Base-by-base conservation (phyloP, 2,113 vertebrate genomes). In the Brachyhypopomus gauderio region DNA sequence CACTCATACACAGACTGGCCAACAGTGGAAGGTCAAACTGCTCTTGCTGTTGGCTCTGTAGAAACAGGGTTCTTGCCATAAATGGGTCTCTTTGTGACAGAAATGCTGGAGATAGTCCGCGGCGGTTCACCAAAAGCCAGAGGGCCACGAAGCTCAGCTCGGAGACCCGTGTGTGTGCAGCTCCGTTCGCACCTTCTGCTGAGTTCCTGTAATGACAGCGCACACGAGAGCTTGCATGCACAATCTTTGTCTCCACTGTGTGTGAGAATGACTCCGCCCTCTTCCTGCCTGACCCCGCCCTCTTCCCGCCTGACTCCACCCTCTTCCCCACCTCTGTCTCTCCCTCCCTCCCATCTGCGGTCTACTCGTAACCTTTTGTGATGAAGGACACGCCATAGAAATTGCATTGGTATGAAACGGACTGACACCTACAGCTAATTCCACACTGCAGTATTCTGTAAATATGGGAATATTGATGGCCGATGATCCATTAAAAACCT, bases 341-440 rank as follows among this genome's bases (percentile, higher is more conserved):
- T 48, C 52, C 27, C 38, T 63, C 55, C 22, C 66, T 63, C 66
- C 12, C 19, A 0, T 58, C 30, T 30, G 17, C 30, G 9, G n/a
- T 73, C 76, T 59, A 55, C 58, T 74, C 56, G 20, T 72, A 52
- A 67, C 55, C 52, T 52, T 9, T 25, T 30, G 60, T 52, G 45
- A 55, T 14, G 1, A 20, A 23, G 41, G 4, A 41, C 56, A 64
- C 6, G 48, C 67, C 48, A 67, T 23, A 12, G n/a, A 69, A 71
- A 80, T 83, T 66, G 79, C 55, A 73, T 80, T 66, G 79, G 59
- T 77, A 80, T 83, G 56, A 78, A 77, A 73, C 74, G 75, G 69
- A 62, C 75, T 36, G 72, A 75, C 27, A 22, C 56, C 69, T 55
- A 48, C 59, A 55, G 77, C 58, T 85, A 85, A 85, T 87, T 79